Evolutionary conservation across 1,140 invertebrate species (phyloP), one percentile per base, ranked within the genome.

Genomic region (Fopius arisanus): DNA sequence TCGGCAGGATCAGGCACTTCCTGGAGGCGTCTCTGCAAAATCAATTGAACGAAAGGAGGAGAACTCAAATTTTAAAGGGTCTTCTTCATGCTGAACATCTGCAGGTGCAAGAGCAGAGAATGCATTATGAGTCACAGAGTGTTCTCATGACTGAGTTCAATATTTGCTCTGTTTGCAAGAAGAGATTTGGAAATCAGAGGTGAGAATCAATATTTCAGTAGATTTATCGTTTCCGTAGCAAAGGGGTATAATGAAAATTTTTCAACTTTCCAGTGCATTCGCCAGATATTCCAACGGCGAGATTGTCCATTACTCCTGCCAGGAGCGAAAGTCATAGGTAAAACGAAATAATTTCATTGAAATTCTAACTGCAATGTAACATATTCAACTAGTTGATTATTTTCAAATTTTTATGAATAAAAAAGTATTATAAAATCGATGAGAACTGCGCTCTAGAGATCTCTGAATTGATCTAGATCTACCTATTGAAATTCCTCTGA

Each of bases 301-400:
- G 78, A 93, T 97, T 33, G 96, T 98, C 4, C 96, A 98, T 88
- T 96, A 95, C 83, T 96, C 93, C 0, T 98, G 96, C 83, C 89
- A 90, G 74, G 87, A 89, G 70, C 88, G 86, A 19, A 88, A 87
- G 73, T 70, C 73, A 70, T 87, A 83, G 82, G 73, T 41, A 33
- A 12, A 40, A 63, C 23, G 0, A 40, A 21, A 23, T 21, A 40
- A 21, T n/a, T 65, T n/a, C n/a, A 65, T 31, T 0, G 26, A 65
- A 31, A 65, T 59, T 28, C 10, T 59, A 59, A 59, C 54, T 59
- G 10, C 23, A 28, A 59, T 59, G 54, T 59, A 59, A 59, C 10
- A 59, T 59, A 26, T 21, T 26, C 19, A 19, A 59, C 54, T 59
- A 59, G 54, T 59, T 23, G 23, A 26, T 59, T 26, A 59, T 59